Evolutionary conservation across 2,113 vertebrate species (phyloP).

Genomic region (Cryptoleucopteryx plumbea): DNA sequence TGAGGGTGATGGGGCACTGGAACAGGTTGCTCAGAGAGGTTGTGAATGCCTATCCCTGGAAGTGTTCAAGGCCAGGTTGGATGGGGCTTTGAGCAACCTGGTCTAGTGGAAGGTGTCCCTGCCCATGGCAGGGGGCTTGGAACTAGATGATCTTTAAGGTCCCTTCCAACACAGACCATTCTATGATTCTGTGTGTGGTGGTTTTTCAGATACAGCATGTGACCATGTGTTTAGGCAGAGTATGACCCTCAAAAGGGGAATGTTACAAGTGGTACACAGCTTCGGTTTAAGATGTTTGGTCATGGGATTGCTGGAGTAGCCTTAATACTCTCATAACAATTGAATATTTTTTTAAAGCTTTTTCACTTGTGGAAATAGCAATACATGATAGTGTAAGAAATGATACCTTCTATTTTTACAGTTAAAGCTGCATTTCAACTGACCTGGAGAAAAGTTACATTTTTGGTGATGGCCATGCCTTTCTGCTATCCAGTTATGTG

Average conservation of each 20-base stretch:
- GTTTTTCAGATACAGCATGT: neutral
- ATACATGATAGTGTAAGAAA: neutral
- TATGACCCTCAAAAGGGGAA: neutral
- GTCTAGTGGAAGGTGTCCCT: too few species aligned
- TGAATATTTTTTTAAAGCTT: neutral
- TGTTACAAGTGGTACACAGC: neutral
- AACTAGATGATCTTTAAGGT: too few species aligned
- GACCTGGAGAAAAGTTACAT: neutral
- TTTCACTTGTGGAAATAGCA: neutral
- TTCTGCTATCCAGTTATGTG: neutral
- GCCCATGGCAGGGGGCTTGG: too few species aligned
- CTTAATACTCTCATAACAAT: neutral
- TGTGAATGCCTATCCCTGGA: too few species aligned
- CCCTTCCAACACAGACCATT: too few species aligned
- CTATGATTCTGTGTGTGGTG: neutral
- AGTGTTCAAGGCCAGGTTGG: too few species aligned
- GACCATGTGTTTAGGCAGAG: neutral
- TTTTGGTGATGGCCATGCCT: neutral
- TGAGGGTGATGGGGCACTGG: too few species aligned
- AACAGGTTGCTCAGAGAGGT: too few species aligned
- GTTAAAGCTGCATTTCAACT: neutral
- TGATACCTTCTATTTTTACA: neutral
- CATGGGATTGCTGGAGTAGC: neutral
- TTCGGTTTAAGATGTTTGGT: neutral
- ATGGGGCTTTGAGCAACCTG: too few species aligned